Evolutionary conservation across 53 echinoderm and acorn worm species (phyloP), one percentile per base, ranked within the genome.

Genomic region (Stichopus horrens): DNA sequence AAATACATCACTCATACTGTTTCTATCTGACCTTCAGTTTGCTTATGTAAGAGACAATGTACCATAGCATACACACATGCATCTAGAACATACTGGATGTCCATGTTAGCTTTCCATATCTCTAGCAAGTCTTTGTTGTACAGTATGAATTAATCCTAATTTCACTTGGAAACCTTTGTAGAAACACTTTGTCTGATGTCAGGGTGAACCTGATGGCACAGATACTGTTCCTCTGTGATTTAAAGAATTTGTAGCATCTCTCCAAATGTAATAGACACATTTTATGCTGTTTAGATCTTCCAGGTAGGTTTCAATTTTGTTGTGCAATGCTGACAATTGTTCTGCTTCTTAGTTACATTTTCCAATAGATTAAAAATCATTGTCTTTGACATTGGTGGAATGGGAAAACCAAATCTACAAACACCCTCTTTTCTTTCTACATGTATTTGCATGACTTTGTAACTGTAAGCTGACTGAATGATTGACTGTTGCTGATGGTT

Each of bases 21-120:
- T 8, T 88, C 88, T 80, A 59, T 79, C 6, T 86, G 86, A 10
- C 88, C 88, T 73, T 91, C n/a, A n/a, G n/a, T n/a, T n/a, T 91
- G 23, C 78, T 87, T 14, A 91, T 91, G 87, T 91, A 91, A 6
- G 91, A 88, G 9, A 83, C 90, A 81, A 90, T 90, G 83, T 90
- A 90, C 90, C n/a, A 90, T 90, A 14, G 91, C 88, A 77, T 77
- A 79, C 5, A 88, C 88, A 77, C 77, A 91, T 65, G 91, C 80
- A 80, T 91, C 91, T 0, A 88, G 21, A 23, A 88, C 57, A 88
- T 73, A 88, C 68, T 91, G 91, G 21, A 91, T 76, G 53, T 91
- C 90, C 86, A 86, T 87, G 55, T 91, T 91, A 22, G 91, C 91
- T 71, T 67, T 78, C 87, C 87, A 91, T 52, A 78, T 88, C n/a